phyloP scores from a whole-genome alignment of 1,140 invertebrate genomes.

The Panulirus ornatus region DNA sequence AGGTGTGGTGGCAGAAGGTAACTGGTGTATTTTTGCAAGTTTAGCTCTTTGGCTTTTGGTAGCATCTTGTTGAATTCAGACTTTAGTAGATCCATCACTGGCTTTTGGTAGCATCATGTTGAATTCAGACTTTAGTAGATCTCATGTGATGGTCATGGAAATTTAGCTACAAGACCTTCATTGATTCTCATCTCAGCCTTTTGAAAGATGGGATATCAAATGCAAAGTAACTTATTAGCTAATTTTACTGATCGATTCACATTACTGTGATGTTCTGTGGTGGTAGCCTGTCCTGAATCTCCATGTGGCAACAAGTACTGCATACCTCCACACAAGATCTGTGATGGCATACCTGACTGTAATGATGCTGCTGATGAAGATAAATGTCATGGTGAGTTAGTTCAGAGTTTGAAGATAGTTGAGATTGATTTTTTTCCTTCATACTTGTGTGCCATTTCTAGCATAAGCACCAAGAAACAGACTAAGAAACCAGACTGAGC shows the following conservation, averaged over 20 bases:
- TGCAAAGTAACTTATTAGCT: neutral
- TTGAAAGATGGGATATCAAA: neutral
- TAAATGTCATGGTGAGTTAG: slow-evolving; percentile 56
- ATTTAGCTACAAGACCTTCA: neutral
- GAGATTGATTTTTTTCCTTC: too few species aligned
- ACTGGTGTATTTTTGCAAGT: too few species aligned
- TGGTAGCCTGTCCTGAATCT: slow-evolving; percentile 58
- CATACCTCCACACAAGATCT: slow-evolving; percentile 35
- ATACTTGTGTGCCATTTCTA: too few species aligned
- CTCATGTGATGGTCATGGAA: neutral
- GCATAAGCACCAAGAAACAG: too few species aligned
- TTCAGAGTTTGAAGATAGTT: too few species aligned
- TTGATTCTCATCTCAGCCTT: neutral
- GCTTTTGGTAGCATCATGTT: too few species aligned
- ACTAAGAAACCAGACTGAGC: too few species aligned
- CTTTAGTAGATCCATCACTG: too few species aligned
- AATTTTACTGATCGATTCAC: neutral
- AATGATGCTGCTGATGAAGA: slow-evolving; percentile 60
- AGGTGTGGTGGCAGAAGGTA: too few species aligned
- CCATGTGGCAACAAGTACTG: slow-evolving; percentile 65
- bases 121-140: too few species aligned
- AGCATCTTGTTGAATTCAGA: too few species aligned
- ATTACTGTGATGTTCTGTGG: slow-evolving; percentile 13
- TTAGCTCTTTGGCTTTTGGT: too few species aligned
- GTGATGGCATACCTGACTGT: slow-evolving; percentile 70